Evolutionary conservation across 2,888 invertebrate genomes (phyloP), one percentile per base, ranked within the genome.

Genomic region (Trisateles emortualis): DNA sequence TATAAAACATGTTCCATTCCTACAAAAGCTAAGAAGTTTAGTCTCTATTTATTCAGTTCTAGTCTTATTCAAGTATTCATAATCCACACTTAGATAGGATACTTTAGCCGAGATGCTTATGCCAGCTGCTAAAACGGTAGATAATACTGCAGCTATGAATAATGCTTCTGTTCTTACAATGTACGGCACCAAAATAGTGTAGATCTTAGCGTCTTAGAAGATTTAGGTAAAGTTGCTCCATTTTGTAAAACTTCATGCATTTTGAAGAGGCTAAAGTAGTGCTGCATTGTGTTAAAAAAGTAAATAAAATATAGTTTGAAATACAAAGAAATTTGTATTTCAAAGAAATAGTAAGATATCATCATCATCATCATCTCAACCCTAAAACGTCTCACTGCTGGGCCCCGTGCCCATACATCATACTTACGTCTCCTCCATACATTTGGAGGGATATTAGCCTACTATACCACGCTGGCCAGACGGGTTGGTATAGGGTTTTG

Each of bases 131-230:
- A 39, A 36, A 30, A 14, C 22, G 24, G 13, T 39, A 39, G 1
- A 44, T 10, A 43, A 43, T 19, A 43, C n/a, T 16, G 13, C 30
- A 22, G 11, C 14, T 11, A 47, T 64, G 66, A 64, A 46, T 65
- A 57, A 64, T 64, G 50, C 11, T 29, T 2, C 19, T 43, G 51
- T 47, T 51, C 40, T 30, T 49, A 51, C 44, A 52, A 39, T 47
- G 36, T 32, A 46, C 9, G 10, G 17, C 4, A 38, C 29, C 26
- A 13, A 19, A 46, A 30, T 39, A 14, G 19, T 22, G 19, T 13
- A 39, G 39, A 36, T 33, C 22, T 32, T 24, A 43, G 17, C 8
- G 32, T 44, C 38, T 49, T 38, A 40, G 40, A 39, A 50, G 24
- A 44, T 46, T 36, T 39, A 6, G 8, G 8, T 26, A 8, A 17